Percentiles rank a stretch among this genome's conserved stretches.
phyloP scores from a whole-genome alignment of 2,113 vertebrate genomes.

The Amblyornis subalaris region DNA sequence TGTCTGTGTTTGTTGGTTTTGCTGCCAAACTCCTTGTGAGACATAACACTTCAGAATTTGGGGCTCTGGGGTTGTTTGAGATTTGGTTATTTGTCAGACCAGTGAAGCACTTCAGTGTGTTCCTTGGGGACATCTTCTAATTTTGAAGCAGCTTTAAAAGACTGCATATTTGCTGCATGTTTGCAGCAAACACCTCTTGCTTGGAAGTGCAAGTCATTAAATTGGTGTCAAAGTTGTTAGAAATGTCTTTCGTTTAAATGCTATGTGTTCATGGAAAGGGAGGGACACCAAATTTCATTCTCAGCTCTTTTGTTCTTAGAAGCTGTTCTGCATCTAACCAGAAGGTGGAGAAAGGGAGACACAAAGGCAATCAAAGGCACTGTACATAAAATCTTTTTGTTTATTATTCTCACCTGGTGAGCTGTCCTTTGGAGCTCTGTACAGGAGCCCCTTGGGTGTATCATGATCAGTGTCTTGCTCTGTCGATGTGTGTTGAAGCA shows the following conservation, averaged over 20 bases:
- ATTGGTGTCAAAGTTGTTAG: background rate
- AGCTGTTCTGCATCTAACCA: conserved; percentile 6
- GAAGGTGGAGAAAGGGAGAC: conserved; percentile 43
- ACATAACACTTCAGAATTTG: background rate
- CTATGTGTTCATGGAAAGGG: rapidly evolving
- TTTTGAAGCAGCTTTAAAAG: background rate
- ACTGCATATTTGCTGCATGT: background rate
- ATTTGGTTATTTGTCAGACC: background rate
- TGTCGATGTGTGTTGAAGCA: background rate
- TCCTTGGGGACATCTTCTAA: background rate
- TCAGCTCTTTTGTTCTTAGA: conserved; percentile 27
- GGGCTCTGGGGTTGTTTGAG: background rate
- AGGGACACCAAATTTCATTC: background rate
- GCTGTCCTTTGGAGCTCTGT: background rate
- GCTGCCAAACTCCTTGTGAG: background rate
- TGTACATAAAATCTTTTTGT: background rate
- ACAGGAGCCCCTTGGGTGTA: rapidly evolving
- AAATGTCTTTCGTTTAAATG: background rate
- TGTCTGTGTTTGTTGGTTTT: background rate
- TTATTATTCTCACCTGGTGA: background rate
- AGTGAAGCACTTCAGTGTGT: background rate
- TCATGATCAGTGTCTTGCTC: background rate
- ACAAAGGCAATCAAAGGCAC: background rate
- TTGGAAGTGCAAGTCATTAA: background rate
- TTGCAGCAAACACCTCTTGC: background rate